A percentile compares a stretch with the other conserved stretches of the same genome.
Conservation (phyloP, 2,888 invertebrate genomes). For the Bombyx huttoni region DNA sequence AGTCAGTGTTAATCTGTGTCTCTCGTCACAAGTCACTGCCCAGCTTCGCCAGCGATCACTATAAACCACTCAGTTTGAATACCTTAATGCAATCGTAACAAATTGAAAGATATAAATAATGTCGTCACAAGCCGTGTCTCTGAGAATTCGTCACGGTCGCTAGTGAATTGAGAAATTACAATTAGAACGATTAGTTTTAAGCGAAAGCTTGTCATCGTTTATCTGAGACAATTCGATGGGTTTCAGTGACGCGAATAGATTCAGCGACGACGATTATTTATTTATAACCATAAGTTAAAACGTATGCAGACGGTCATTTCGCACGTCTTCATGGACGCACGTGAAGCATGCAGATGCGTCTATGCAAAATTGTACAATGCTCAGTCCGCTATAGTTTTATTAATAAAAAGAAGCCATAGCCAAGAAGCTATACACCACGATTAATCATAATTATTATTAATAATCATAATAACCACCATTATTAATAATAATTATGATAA, state of each 20-base stretch:
- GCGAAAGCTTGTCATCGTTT: conserved; percentile 45
- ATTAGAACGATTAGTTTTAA: conserved; percentile 49
- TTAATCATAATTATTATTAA: too few relatives aligned
- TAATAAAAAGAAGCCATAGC: neutral
- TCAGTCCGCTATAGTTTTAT: conserved; percentile 11
- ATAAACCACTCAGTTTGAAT: conserved; percentile 3
- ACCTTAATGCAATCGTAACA: conserved; percentile 18
- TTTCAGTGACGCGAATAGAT: conserved; percentile 22
- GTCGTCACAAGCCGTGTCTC: conserved; percentile 30
- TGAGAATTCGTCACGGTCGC: conserved; percentile 43
- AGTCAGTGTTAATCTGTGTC: neutral
- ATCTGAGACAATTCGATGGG: conserved; percentile 45
- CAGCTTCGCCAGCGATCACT: neutral
- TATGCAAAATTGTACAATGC: conserved; percentile 22
- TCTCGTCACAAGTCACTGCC: neutral
- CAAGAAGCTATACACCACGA: too few relatives aligned
- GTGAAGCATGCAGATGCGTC: conserved; percentile 6
- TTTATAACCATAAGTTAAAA: conserved; percentile 28
- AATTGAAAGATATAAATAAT: conserved; percentile 33
- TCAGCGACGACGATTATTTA: conserved; percentile 17
- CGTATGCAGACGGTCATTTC: conserved; percentile 19
- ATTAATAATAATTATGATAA: conserved; percentile 3
- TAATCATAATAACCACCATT: too few relatives aligned
- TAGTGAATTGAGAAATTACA: conserved; percentile 47
- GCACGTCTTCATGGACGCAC: conserved; percentile 12